phyloP scores from a whole-genome alignment of 2,888 invertebrate genomes.

The Mongoloraphidia duomilia region DNA sequence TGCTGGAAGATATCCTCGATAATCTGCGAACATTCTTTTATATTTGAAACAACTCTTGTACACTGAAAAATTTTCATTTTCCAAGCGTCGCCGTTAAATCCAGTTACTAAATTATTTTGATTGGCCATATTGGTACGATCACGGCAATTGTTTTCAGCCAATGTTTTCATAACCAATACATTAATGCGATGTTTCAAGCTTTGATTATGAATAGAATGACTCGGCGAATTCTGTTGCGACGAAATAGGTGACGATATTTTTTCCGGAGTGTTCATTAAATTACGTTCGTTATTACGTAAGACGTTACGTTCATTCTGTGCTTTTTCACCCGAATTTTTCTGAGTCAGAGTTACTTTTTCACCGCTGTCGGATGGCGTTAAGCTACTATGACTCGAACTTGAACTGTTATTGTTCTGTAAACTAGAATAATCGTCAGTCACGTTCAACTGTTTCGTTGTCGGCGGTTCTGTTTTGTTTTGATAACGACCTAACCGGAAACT shows the following conservation, averaged over 20 bases:
- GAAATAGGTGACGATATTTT: not conserved
- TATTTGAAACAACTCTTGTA: constrained; percentile 65
- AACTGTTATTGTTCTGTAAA: no score
- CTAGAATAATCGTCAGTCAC: no score
- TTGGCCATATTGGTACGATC: constrained; percentile 33
- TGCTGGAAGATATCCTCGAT: constrained; percentile 45
- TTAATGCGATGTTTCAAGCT: constrained; percentile 79
- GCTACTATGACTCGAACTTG: no score
- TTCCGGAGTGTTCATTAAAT: no score
- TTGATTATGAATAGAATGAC: constrained; percentile 46
- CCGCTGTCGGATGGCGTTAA: no score
- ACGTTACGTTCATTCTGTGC: no score
- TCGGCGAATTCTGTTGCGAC: constrained; percentile 8
- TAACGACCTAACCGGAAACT: constrained; percentile 3
- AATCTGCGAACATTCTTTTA: constrained; percentile 62
- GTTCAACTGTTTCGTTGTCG: no score
- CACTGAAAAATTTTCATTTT: constrained; percentile 68
- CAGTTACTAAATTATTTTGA: constrained; percentile 17
- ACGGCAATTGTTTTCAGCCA: constrained; percentile 69
- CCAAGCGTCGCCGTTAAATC: constrained; percentile 52
- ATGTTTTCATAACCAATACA: constrained; percentile 72
- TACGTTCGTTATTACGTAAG: no score
- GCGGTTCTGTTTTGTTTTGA: not conserved
- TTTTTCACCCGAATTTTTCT: no score
- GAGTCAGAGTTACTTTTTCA: no score